Evolutionary conservation across 2,888 invertebrate species (phyloP), one percentile per base, ranked within the genome.

Genomic region (Ceriagrion tenellum): DNA sequence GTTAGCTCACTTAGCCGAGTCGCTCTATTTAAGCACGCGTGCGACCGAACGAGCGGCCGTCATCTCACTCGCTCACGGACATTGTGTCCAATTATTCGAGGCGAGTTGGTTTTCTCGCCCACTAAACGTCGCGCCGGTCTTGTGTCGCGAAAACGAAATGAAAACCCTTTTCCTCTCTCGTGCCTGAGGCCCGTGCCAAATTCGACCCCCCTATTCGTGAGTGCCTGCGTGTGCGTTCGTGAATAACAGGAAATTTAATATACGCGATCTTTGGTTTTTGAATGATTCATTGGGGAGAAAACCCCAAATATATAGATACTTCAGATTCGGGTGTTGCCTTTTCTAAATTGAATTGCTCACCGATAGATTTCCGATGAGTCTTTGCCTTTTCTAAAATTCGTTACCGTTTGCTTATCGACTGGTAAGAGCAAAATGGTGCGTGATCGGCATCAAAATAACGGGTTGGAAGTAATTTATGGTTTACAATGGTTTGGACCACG

Each of bases 41-140:
- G 23, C 47, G 47, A 47, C 47, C 47, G 47, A 47, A 47, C 56
- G 90, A 26, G 69, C 69, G 69, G 10, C 26, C 35, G 30, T 81
- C 35, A 35, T 35, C 35, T 81, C 81, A 35, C 81, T 81, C 35
- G 56, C 69, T 23, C 63, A 40, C 35, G 47, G 47, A 55, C 69
- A 69, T 47, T 93, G 47, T 74, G 47, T 74, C 93, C 93, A 93
- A 69, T 93, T 93, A 93, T 93, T 93, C 93, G 69, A 93, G 69
- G 26, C 93, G 93, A 47, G 93, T 47, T 56, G 69, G 93, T 93
- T 93, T 93, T 26, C 93, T 93, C 74, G 26, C 47, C 90, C 90
- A 59, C 90, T 56, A 59, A 56, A 91, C 59, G 55, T 59, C 20
- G 35, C 23, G 35, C 35, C 18, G 40, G 18, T 35, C 59, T 35